Evolutionary conservation across 1,140 invertebrate genomes (phyloP).

Genomic region (Centruroides sculpturatus): DNA sequence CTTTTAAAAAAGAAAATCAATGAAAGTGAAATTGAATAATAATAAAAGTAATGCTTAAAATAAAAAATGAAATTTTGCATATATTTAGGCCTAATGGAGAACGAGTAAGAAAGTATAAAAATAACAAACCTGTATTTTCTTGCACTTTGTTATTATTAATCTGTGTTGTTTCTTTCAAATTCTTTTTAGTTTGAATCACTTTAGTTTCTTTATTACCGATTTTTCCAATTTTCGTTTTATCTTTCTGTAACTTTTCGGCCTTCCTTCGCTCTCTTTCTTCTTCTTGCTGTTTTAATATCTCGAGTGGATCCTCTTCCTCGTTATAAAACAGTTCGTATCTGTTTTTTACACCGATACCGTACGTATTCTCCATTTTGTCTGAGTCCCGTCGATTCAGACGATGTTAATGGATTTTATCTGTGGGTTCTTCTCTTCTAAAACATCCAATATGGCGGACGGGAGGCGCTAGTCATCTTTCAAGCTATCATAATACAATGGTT

Average conservation of each 20-base stretch:
- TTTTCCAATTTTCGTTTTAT: slow-evolving; percentile 42
- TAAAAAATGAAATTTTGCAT: too few species aligned
- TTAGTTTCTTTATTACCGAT: slow-evolving; percentile 37
- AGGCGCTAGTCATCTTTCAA: too few species aligned
- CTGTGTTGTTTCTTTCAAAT: neutral
- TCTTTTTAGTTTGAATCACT: slow-evolving; percentile 19
- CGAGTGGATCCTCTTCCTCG: slow-evolving; percentile 70
- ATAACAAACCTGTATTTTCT: neutral
- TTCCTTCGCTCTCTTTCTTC: slow-evolving; percentile 65
- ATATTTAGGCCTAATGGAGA: too few species aligned
- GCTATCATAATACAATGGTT: too few species aligned
- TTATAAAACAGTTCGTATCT: slow-evolving; percentile 79
- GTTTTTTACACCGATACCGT: slow-evolving; percentile 81
- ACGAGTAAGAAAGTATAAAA: neutral
- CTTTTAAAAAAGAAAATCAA: too few species aligned
- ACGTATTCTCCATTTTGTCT: slow-evolving; percentile 66
- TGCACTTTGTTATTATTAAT: neutral
- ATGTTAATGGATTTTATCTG: too few species aligned
- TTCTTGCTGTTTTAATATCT: slow-evolving; percentile 43
- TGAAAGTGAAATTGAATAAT: too few species aligned
- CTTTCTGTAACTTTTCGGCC: slow-evolving; percentile 52
- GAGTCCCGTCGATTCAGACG: slow-evolving; percentile 24
- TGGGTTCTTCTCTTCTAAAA: too few species aligned
- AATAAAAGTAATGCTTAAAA: too few species aligned
- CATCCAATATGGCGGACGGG: too few species aligned